Evolutionary conservation across 2,888 invertebrate genomes (phyloP), one percentile per base, ranked within the genome.

Genomic region (Drosophila sordidapex): DNA sequence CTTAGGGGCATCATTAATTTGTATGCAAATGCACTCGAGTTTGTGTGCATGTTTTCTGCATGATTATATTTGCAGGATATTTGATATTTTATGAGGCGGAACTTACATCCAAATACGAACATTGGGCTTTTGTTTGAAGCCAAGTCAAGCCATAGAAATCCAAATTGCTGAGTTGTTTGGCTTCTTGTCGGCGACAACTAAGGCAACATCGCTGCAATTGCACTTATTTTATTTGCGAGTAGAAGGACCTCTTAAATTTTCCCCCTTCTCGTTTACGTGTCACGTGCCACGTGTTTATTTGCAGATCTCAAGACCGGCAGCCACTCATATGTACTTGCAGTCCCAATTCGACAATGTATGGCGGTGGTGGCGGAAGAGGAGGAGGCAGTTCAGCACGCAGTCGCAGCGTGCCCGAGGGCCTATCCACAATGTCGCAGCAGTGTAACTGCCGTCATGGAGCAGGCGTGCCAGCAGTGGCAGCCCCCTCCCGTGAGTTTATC

Each of bases 361-460:
- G 40, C 27, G 40, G 38, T 5, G 38, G n/a, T 4, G 56, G 35
- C 4, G 53, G 35, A 7, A 35, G 10, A 4, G 53, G 75, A 75
- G 81, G 71, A 7, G 64, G 76, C 62, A 89, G 80, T n/a, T 92
- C 92, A 51, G 74, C 84, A 53, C 90, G 92, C 67, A 93, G 93
- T 67, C 92, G 93, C 64, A 93, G 93, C 70, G 93, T 93, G 31
- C 93, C 93, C 4, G 93, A 93, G 79, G 93, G 93, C 31, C 79
- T 93, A 38, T 92, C 93, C 25, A 87, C 90, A 60, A 92, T 91
- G 72, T 90, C 92, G 53, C 92, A 92, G 79, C 89, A 91, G 73
- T 93, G 93, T 78, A 92, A 90, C 76, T 93, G 93, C 74, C 89
- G 90, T 59, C 90, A 88, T 69, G 81, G 83, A 36, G 52, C 76